Evolutionary conservation across 2,888 invertebrate species (phyloP).

Genomic region (Muscina levida): DNA sequence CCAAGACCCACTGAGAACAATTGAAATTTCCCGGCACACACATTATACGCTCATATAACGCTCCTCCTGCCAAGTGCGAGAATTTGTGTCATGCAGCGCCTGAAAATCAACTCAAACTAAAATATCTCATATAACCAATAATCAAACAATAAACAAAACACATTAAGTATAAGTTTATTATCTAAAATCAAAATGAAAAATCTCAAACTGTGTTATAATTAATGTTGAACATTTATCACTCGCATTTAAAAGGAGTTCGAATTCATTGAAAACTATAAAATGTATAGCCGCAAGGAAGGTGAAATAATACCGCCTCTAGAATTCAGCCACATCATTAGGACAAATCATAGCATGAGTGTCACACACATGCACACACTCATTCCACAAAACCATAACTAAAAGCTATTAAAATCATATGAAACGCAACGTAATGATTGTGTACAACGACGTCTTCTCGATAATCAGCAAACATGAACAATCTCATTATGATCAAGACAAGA

Average conservation of each 20-base stretch:
- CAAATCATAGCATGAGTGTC: neutral
- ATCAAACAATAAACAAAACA: neutral
- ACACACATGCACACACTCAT: neutral
- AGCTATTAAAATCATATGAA: constrained; percentile 22
- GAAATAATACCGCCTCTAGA: neutral
- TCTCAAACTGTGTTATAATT: constrained; percentile 74
- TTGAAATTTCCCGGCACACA: neutral
- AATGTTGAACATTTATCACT: constrained; percentile 71
- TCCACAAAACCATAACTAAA: neutral
- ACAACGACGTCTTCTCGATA: neutral
- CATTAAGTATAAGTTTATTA: neutral
- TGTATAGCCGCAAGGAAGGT: constrained; percentile 12
- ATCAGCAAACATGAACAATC: neutral
- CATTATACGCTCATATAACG: neutral
- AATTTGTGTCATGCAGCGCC: constrained; percentile 6
- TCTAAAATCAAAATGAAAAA: constrained; percentile 36
- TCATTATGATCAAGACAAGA: neutral
- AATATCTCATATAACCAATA: neutral
- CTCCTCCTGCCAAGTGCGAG: constrained; percentile 13
- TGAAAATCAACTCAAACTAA: neutral
- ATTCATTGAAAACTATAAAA: constrained; percentile 38
- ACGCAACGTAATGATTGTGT: constrained; percentile 13
- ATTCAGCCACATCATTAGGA: neutral
- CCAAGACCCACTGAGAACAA: neutral
- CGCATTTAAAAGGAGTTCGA: neutral